phyloP scores from a whole-genome alignment of 2,113 vertebrate species.

The Phalacrocorax aristotelis region DNA sequence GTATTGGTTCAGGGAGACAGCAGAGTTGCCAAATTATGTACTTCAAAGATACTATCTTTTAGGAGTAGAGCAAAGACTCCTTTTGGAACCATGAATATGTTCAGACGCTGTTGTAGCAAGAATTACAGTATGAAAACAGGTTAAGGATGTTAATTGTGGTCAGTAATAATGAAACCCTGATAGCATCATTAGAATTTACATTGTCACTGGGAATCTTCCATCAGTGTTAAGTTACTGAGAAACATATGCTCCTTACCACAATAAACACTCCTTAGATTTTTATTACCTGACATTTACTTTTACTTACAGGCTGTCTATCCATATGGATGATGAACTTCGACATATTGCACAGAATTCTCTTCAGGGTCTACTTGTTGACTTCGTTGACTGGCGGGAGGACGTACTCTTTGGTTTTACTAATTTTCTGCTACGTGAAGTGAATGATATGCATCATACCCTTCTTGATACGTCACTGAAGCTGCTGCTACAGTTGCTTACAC shows the following conservation, averaged over 20 bases:
- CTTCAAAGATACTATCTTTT: background rate
- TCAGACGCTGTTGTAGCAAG: background rate
- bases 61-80: background rate
- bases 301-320: slow-evolving; percentile 88
- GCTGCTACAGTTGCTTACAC: slow-evolving; percentile 93
- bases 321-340: slow-evolving; percentile 98
- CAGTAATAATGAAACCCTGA: background rate
- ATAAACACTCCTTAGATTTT: background rate
- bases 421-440: slow-evolving; percentile 94
- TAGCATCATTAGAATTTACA: background rate
- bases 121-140: background rate
- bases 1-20: background rate
- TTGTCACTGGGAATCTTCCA: background rate
- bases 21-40: background rate
- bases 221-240: background rate
- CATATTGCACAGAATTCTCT: slow-evolving; percentile 97
- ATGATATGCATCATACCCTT: slow-evolving; percentile 91
- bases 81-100: background rate
- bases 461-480: slow-evolving; percentile 96
- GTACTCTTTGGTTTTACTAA: slow-evolving; percentile 96
- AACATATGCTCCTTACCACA: background rate
- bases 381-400: slow-evolving; percentile 96
- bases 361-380: slow-evolving; percentile 94
- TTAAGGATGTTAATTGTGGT: background rate
- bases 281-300: background rate